Percentiles rank a stretch among this genome's conserved stretches.
Evolutionary conservation across 2,113 vertebrate genomes (phyloP).

Genomic region (Elaphurus davidianus): DNA sequence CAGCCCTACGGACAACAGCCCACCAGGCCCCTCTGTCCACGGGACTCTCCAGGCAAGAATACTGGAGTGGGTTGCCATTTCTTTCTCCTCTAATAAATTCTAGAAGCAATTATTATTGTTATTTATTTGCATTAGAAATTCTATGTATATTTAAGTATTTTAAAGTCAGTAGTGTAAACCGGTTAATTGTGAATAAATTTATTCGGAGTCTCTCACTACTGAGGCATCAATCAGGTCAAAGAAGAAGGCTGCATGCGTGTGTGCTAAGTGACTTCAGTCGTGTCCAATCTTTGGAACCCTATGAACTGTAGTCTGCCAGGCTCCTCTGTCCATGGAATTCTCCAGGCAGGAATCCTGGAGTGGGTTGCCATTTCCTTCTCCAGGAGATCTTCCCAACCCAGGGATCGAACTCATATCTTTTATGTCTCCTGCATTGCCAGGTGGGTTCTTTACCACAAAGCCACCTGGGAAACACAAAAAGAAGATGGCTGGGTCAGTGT

Average conservation of each 20-base stretch:
- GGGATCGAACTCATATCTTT: background rate
- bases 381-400: background rate
- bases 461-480: background rate
- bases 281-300: background rate
- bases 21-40: background rate
- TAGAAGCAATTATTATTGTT: background rate
- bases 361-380: background rate
- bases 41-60: background rate
- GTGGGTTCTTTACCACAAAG: background rate
- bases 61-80: background rate
- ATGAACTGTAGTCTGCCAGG: background rate
- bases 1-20: background rate
- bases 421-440: background rate
- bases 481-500: background rate
- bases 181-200: background rate
- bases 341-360: background rate
- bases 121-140: background rate
- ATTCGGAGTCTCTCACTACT: accelerated
- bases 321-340: background rate
- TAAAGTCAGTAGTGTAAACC: background rate
- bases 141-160: background rate
- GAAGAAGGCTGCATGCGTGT: background rate
- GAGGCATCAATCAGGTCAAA: background rate
- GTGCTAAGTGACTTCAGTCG: background rate
- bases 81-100: background rate